Conservation (phyloP, 2,888 invertebrate species). For the Gortyna flavago region DNA sequence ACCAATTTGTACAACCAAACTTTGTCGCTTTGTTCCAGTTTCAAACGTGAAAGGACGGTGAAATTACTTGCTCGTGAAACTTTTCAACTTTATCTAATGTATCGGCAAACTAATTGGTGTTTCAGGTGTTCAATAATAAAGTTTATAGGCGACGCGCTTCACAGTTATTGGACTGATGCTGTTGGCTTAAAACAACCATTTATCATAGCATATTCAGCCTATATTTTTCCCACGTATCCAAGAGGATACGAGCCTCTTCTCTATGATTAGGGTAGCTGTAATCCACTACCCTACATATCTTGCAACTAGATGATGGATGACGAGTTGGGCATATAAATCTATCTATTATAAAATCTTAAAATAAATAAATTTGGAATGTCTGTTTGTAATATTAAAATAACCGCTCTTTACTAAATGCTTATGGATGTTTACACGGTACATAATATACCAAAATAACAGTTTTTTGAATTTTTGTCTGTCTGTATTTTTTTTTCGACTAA, state of each 20-base stretch:
- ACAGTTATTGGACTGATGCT: neutral
- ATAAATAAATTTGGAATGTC: too few species aligned
- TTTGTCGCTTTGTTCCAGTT: neutral
- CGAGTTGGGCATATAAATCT: too few species aligned
- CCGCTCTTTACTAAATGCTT: too few species aligned
- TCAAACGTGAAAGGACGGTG: neutral
- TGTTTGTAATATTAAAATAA: too few species aligned
- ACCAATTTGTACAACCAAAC: neutral
- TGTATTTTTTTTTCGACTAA: too few species aligned
- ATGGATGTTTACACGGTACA: too few species aligned
- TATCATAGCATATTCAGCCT: neutral
- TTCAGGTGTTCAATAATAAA: neutral
- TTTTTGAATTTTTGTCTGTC: too few species aligned
- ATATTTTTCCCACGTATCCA: neutral
- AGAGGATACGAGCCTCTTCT: neutral
- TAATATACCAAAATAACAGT: too few species aligned
- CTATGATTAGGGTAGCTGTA: neutral
- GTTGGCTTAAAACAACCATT: neutral
- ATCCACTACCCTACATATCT: neutral
- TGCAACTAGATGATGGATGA: too few species aligned
- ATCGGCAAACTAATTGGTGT: neutral
- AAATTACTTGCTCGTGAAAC: slow-evolving; percentile 1
- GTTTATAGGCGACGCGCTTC: too few species aligned
- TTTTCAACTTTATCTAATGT: neutral
- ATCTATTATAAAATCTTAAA: too few species aligned